Percentiles rank a stretch among this genome's conserved stretches.
Conservation (phyloP, 2,797 vertebrate genomes). For the Amblyraja radiata region DNA sequence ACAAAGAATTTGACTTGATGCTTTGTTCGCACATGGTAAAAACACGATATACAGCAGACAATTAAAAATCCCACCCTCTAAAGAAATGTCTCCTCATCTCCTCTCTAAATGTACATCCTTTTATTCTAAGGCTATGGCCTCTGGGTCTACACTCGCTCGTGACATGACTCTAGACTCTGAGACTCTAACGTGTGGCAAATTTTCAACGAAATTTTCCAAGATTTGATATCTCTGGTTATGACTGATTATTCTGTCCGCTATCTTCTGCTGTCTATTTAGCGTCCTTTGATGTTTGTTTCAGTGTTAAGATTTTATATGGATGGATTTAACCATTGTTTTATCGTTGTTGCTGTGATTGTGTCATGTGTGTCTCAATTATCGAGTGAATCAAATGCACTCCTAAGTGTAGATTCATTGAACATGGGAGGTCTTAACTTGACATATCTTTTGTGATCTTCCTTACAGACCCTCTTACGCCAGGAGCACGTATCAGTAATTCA, state of each 20-base stretch:
- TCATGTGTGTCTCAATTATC: background rate
- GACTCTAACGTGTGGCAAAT: too few species aligned
- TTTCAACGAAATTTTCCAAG: background rate
- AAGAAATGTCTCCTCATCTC: too few species aligned
- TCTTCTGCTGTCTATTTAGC: background rate
- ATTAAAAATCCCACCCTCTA: too few species aligned
- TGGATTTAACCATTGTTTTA: background rate
- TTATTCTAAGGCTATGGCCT: too few species aligned
- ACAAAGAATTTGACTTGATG: too few species aligned
- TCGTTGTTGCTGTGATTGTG: background rate
- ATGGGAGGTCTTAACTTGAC: background rate
- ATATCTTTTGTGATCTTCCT: conserved; percentile 17
- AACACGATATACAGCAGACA: too few species aligned
- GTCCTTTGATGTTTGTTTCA: background rate
- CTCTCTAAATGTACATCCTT: too few species aligned
- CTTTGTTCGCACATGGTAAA: too few species aligned
- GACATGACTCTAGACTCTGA: too few species aligned
- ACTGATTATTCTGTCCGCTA: background rate
- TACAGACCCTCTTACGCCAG: background rate
- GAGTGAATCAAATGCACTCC: background rate
- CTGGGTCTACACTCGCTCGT: too few species aligned
- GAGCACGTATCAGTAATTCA: conserved; percentile 35
- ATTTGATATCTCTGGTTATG: background rate
- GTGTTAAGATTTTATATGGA: background rate
- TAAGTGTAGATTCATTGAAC: background rate